These are phyloP conservation scores for Drosophila simulans DNA, from an alignment of 1,140 invertebrate genomes.

Conservation along the genomic window DNA sequence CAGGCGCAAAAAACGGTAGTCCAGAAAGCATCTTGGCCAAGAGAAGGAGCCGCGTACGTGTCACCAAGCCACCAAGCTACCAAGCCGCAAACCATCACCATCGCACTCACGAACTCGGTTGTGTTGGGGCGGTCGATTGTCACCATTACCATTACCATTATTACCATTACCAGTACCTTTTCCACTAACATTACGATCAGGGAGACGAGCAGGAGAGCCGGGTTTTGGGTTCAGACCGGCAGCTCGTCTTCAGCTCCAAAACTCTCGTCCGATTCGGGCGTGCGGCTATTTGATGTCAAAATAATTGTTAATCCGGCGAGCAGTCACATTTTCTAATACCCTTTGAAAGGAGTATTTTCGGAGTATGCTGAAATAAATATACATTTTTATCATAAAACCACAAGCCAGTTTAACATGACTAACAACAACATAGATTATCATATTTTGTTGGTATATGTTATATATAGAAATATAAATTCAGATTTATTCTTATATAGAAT, in stretches of 20 bases:
- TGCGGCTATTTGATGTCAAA: slow-evolving; percentile 80
- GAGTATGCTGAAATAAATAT: not conserved
- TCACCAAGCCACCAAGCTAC: slow-evolving; percentile 52
- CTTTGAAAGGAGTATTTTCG: not conserved
- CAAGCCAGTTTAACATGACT: too few relatives aligned
- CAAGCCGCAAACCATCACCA: slow-evolving; percentile 39
- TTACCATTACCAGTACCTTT: slow-evolving; percentile 31
- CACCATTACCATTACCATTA: slow-evolving; percentile 48
- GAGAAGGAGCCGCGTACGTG: slow-evolving; percentile 57
- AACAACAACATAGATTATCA: not conserved
- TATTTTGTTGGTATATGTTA: too few relatives aligned
- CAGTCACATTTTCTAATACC: slow-evolving; percentile 25
- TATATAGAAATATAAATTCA: not conserved
- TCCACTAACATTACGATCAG: slow-evolving; percentile 11
- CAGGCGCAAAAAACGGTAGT: slow-evolving; percentile 61
- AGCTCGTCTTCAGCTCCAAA: slow-evolving; percentile 33
- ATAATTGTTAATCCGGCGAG: slow-evolving; percentile 76
- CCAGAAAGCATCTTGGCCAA: slow-evolving; percentile 58
- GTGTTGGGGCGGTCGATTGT: slow-evolving; percentile 60
- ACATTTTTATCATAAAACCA: not conserved
- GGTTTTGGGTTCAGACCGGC: not conserved
- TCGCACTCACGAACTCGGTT: slow-evolving; percentile 60
- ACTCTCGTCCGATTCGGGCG: slow-evolving; percentile 38
- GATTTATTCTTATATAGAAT: too few relatives aligned
- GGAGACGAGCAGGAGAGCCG: slow-evolving; percentile 18